These are phyloP conservation scores for Ia io DNA, from an alignment of 2,113 vertebrate species.

Conservation along the genomic window DNA sequence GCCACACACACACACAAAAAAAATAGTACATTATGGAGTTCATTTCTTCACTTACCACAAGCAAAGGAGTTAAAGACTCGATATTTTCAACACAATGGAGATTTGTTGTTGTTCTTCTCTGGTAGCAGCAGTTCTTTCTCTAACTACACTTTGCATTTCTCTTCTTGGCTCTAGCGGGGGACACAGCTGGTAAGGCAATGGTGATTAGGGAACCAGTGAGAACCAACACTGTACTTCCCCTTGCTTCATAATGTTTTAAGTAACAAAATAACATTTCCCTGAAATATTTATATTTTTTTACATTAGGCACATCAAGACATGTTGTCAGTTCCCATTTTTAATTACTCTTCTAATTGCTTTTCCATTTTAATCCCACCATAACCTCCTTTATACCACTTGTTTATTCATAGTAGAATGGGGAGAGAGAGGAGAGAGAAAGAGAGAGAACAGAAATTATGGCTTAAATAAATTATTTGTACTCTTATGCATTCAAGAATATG, in stretches of 20 bases:
- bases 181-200: background rate
- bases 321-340: slow-evolving; percentile 38
- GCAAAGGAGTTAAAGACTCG: background rate
- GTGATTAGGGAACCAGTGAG: background rate
- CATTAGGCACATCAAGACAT: background rate
- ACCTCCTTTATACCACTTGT: background rate
- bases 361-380: slow-evolving; percentile 36
- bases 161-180: background rate
- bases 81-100: background rate
- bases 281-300: slow-evolving; percentile 36
- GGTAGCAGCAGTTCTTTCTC: background rate
- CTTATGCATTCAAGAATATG: background rate
- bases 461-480: slow-evolving; percentile 1
- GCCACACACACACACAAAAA: background rate
- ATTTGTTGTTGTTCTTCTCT: background rate
- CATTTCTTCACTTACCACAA: background rate
- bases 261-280: slow-evolving; percentile 16
- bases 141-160: background rate
- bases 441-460: background rate
- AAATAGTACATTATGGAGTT: background rate
- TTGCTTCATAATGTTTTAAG: slow-evolving; percentile 34
- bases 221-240: background rate
- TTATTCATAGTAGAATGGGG: background rate
- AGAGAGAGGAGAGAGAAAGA: background rate
- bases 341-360: slow-evolving; percentile 52